Conservation (phyloP, 1,140 invertebrate species). For the Drosophila miranda region DNA sequence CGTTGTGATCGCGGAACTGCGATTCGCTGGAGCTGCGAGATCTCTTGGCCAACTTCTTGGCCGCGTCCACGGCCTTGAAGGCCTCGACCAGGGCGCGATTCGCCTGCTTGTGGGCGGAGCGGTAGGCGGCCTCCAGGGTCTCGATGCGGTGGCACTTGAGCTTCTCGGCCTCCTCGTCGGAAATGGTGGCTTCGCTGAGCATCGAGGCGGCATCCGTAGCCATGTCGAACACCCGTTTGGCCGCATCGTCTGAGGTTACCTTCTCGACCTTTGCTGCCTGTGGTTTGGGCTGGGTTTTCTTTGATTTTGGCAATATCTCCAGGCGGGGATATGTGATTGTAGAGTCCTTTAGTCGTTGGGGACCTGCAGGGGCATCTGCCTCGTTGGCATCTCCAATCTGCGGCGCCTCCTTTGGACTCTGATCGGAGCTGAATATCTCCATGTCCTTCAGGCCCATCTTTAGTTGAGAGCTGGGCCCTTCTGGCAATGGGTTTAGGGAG, state of each 20-base stretch:
- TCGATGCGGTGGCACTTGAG: slow-evolving; percentile 2
- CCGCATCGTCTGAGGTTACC: slow-evolving; percentile 4
- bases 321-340: slow-evolving; percentile 27
- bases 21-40: not conserved
- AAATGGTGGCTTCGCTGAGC: slow-evolving; percentile 35
- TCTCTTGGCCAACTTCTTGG: slow-evolving; percentile 35
- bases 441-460: no score
- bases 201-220: slow-evolving; percentile 31
- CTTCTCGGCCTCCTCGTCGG: slow-evolving; percentile 11
- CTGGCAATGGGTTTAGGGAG: no score
- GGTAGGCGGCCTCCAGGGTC: slow-evolving; percentile 28
- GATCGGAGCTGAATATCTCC: no score
- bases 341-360: not conserved
- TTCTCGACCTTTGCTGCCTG: not conserved
- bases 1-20: slow-evolving; percentile 6
- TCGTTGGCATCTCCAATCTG: no score
- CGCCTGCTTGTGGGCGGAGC: slow-evolving; percentile 32
- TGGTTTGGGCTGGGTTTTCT: not conserved
- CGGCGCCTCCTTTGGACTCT: no score
- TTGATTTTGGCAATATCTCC: slow-evolving; percentile 6
- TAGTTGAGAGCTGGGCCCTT: no score
- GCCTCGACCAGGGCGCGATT: slow-evolving; percentile 43
- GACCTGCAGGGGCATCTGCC: not conserved
- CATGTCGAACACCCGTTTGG: slow-evolving; percentile 40
- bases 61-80: slow-evolving; percentile 40